A percentile compares a stretch with the other conserved stretches of the same genome.
Evolutionary conservation across 2,888 invertebrate species (phyloP).

Genomic region (Pollenia griseotomentosa): DNA sequence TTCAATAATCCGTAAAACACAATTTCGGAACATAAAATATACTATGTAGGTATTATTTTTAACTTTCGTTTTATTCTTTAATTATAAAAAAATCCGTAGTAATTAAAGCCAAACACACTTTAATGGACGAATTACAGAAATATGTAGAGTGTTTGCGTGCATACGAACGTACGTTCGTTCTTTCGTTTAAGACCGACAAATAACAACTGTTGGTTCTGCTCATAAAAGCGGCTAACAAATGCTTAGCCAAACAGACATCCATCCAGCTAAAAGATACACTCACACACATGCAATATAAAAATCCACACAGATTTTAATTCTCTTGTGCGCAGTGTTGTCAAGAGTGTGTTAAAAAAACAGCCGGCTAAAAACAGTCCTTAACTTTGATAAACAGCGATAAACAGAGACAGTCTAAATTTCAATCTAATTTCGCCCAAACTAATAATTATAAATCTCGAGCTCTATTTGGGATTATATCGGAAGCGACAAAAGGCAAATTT

Average conservation of each 20-base stretch:
- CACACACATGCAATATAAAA: neutral
- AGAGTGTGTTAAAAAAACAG: neutral
- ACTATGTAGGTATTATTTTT: neutral
- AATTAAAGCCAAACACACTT: slow-evolving; percentile 56
- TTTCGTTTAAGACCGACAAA: slow-evolving; percentile 71
- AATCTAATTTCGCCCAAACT: no score
- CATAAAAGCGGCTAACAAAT: slow-evolving; percentile 66
- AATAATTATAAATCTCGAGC: no score
- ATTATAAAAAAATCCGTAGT: slow-evolving; percentile 24
- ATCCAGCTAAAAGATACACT: slow-evolving; percentile 45
- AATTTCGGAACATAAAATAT: slow-evolving; percentile 20
- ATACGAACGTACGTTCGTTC: slow-evolving; percentile 52
- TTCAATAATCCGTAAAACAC: slow-evolving; percentile 20
- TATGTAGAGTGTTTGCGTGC: neutral
- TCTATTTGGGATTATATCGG: no score
- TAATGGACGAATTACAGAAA: slow-evolving; percentile 41
- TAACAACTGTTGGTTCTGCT: slow-evolving; percentile 72
- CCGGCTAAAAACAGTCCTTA: neutral
- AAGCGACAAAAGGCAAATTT: no score
- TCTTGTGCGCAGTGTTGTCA: slow-evolving; percentile 30
- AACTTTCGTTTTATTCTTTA: slow-evolving; percentile 26
- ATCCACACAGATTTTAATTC: slow-evolving; percentile 22
- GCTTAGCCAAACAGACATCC: slow-evolving; percentile 57
- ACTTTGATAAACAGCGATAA: no score
- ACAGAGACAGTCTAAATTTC: no score